A percentile compares a stretch with the other conserved stretches of the same genome.
Evolutionary conservation across 2,888 invertebrate species (phyloP).

Genomic region (Acleris literana): DNA sequence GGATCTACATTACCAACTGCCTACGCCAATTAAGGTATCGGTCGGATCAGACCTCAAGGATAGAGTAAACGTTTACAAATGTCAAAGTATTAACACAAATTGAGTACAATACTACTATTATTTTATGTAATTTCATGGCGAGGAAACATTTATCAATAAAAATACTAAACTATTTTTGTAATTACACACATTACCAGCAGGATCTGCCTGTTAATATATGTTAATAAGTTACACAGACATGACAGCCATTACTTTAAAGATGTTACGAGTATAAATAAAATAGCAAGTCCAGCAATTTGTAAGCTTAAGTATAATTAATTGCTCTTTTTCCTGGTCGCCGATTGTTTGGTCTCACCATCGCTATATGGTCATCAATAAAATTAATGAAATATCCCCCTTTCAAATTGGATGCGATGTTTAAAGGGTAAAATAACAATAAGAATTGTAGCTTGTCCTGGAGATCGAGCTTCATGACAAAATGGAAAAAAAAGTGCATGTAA

Average conservation of each 20-base stretch:
- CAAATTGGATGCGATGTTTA: conserved; percentile 1
- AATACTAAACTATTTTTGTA: conserved; percentile 8
- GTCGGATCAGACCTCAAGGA: no score
- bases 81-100: conserved; percentile 10
- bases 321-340: conserved; percentile 21
- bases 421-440: not conserved
- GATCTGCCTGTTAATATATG: conserved; percentile 14
- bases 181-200: conserved; percentile 14
- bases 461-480: no score
- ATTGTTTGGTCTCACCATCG: conserved; percentile 8
- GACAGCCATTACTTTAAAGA: conserved; percentile 19
- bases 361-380: conserved; percentile 4
- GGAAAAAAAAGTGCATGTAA: no score
- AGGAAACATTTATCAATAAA: not conserved
- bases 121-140: not conserved
- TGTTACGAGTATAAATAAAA: conserved; percentile 9
- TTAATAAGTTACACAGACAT: conserved; percentile 13
- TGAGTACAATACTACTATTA: not conserved
- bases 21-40: no score
- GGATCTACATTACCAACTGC: no score
- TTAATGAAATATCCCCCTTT: not conserved
- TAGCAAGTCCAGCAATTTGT: not conserved
- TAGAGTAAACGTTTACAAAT: conserved; percentile 13
- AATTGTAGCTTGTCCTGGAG: not conserved
- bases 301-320: conserved; percentile 16